A percentile compares a stretch with the other conserved stretches of the same genome.
Evolutionary conservation across 2,888 invertebrate genomes (phyloP).

Genomic region (Tethea ocularis): DNA sequence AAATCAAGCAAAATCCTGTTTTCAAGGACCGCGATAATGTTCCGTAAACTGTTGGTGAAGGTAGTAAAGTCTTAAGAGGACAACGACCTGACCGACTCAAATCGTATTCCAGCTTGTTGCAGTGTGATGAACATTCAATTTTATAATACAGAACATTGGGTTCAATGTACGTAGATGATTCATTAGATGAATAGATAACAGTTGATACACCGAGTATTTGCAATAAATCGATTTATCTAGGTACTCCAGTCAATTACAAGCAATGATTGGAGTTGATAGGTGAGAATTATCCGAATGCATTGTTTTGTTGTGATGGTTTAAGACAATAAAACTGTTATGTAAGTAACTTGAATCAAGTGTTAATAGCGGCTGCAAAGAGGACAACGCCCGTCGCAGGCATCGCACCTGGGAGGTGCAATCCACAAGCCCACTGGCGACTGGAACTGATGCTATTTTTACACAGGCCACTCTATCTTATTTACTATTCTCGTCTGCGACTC

Average conservation of each 20-base stretch:
- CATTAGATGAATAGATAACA: constrained; percentile 65
- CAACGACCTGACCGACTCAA: constrained; percentile 77
- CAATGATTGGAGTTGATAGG: constrained; percentile 12
- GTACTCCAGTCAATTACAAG: constrained; percentile 22
- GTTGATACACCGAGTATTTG: constrained; percentile 44
- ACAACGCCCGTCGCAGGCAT: constrained; percentile 64
- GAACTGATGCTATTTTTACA: constrained; percentile 80
- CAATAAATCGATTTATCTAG: constrained; percentile 27
- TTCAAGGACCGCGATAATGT: constrained; percentile 74
- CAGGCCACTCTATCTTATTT: constrained; percentile 81
- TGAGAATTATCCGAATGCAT: constrained; percentile 16
- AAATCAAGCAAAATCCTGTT: constrained; percentile 65
- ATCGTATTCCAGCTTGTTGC: constrained; percentile 67
- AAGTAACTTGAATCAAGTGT: constrained; percentile 22
- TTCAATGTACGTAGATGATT: constrained; percentile 67
- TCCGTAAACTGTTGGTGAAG: constrained; percentile 74
- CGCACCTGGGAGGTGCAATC: constrained; percentile 79
- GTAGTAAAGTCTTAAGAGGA: constrained; percentile 73
- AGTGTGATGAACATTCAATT: constrained; percentile 68
- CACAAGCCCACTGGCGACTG: constrained; percentile 73
- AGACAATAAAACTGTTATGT: constrained; percentile 22
- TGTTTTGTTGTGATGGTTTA: constrained; percentile 15
- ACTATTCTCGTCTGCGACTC: constrained; percentile 83
- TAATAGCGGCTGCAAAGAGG: constrained; percentile 47
- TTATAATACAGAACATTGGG: constrained; percentile 68